These are phyloP conservation scores for Erebia epiphron DNA, from an alignment of 2,888 invertebrate species.

Conservation along the genomic window DNA sequence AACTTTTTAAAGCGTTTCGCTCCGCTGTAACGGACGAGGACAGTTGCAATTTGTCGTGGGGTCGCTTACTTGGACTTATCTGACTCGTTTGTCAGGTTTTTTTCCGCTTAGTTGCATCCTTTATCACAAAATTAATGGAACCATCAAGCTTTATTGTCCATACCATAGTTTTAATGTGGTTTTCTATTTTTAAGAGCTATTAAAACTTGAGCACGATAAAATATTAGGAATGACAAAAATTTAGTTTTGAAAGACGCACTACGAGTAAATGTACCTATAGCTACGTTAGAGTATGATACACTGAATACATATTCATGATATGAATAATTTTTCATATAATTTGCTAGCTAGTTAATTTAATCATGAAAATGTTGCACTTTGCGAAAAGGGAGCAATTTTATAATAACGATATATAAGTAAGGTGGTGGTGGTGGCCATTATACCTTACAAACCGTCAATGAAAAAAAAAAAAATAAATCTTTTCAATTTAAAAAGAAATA, in stretches of 20 bases:
- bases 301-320: too few species aligned
- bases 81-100: constrained; percentile 48
- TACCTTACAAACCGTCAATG: too few species aligned
- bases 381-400: too few species aligned
- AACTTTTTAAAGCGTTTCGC: constrained; percentile 33
- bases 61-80: constrained; percentile 51
- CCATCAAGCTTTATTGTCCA: constrained; percentile 17
- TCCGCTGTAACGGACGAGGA: constrained; percentile 18
- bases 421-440: too few species aligned
- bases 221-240: background rate
- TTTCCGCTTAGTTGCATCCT: constrained; percentile 33
- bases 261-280: background rate
- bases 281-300: too few species aligned
- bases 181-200: constrained; percentile 6
- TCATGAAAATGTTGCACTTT: too few species aligned
- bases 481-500: background rate
- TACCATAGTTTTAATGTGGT: constrained; percentile 5
- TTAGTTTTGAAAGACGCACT: background rate
- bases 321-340: too few species aligned
- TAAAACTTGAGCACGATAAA: constrained; percentile 3
- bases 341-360: too few species aligned
- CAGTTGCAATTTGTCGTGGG: constrained; percentile 49
- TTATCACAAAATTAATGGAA: constrained; percentile 23
- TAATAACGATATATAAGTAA: too few species aligned
- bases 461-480: background rate